A percentile compares a stretch with the other conserved stretches of the same genome.
These are phyloP conservation scores for Hedya salicella DNA, from an alignment of 2,888 invertebrate genomes.

Conservation along the genomic window DNA sequence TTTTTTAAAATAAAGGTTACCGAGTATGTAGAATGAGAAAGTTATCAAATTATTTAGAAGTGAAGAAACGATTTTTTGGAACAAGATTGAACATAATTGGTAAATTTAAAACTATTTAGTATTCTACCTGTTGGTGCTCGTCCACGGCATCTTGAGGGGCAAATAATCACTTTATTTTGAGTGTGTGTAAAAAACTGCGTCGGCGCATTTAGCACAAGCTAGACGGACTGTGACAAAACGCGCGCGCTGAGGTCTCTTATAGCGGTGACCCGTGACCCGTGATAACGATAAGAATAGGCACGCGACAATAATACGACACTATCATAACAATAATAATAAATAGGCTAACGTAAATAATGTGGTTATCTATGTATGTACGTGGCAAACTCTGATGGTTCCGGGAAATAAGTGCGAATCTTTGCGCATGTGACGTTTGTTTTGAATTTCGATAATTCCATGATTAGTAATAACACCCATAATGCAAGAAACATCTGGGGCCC, in stretches of 20 bases:
- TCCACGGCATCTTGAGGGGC: slow-evolving; percentile 75
- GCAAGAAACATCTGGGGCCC: too few species aligned
- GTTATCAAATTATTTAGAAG: too few species aligned
- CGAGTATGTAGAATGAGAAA: too few species aligned
- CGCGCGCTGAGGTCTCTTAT: slow-evolving; percentile 63
- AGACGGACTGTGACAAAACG: slow-evolving; percentile 61
- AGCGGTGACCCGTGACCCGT: slow-evolving; percentile 73
- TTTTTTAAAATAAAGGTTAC: too few species aligned
- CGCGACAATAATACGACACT: slow-evolving; percentile 60
- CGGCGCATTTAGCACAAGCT: slow-evolving; percentile 63
- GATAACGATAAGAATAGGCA: slow-evolving; percentile 73
- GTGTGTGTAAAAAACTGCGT: slow-evolving; percentile 74
- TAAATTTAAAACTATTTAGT: slow-evolving; percentile 11
- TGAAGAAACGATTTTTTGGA: too few species aligned
- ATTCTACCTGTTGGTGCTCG: slow-evolving; percentile 78
- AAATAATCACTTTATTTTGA: slow-evolving; percentile 74
- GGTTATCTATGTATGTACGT: slow-evolving; percentile 14
- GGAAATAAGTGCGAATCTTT: slow-evolving; percentile 7
- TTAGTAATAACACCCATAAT: too few species aligned
- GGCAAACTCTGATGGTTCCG: slow-evolving; percentile 27
- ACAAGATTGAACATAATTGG: too few species aligned
- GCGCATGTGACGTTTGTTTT: neutral
- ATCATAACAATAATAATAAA: slow-evolving; percentile 47
- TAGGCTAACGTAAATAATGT: slow-evolving; percentile 38
- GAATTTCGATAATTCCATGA: too few species aligned